Percentiles rank a stretch among this genome's conserved stretches.
Evolutionary conservation across 2,113 vertebrate genomes (phyloP).

Genomic region (Engystomops pustulosus): DNA sequence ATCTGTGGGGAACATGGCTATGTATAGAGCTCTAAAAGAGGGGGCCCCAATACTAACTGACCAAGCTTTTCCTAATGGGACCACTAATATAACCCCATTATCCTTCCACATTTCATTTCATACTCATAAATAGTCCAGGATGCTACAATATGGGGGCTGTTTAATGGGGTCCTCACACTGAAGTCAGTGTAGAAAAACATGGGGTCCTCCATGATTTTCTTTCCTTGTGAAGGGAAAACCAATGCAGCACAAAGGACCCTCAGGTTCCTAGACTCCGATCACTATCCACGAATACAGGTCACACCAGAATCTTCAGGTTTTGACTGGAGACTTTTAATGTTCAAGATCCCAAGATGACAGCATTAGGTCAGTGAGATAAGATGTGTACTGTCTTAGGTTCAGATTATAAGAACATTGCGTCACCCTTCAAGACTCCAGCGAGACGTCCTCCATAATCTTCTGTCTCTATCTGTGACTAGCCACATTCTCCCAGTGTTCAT

Average conservation of each 20-base stretch:
- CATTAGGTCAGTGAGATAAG: constrained; percentile 8
- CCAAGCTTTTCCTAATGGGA: too few relatives aligned
- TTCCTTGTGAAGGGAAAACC: too few relatives aligned
- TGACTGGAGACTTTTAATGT: neutral
- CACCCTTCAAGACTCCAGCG: neutral
- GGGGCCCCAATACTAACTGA: too few relatives aligned
- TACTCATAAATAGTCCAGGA: neutral
- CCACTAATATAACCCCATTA: too few relatives aligned
- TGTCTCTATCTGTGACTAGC: constrained; percentile 5
- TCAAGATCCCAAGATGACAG: neutral
- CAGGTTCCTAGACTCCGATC: neutral
- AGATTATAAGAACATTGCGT: constrained; percentile 8
- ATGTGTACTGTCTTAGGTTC: neutral
- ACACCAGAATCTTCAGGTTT: neutral
- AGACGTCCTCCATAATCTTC: constrained; percentile 26
- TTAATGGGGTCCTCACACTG: too few relatives aligned
- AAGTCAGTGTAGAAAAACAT: too few relatives aligned
- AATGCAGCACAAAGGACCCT: too few relatives aligned
- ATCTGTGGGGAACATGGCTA: too few relatives aligned
- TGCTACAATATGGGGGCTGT: neutral
- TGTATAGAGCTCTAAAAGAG: too few relatives aligned
- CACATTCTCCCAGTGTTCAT: neutral
- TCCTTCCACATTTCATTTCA: neutral
- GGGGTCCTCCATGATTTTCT: too few relatives aligned
- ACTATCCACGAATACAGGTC: neutral